Base-by-base conservation (phyloP, 2,888 invertebrate genomes). In the Platycheirus rosarum region DNA sequence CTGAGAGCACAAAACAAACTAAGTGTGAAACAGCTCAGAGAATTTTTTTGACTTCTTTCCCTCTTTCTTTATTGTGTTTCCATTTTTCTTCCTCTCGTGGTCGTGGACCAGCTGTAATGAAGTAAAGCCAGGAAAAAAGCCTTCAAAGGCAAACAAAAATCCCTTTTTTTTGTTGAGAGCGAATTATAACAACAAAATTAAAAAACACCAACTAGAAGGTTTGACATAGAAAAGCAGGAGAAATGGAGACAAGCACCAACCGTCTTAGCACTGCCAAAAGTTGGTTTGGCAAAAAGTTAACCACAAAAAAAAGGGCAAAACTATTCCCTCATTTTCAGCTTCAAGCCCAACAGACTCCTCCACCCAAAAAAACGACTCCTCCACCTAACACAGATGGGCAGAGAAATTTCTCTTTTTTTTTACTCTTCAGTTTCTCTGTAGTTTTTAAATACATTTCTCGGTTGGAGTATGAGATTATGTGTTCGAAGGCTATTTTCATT, bases 1-100 rank as follows among this genome's bases (percentile, higher is more conserved):
- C 20, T 11, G 20, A 29, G 37, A 55, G 74, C 63, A 75, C 57
- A 76, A 76, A 71, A 55, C 44, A 63, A 77, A 71, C 82, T 68
- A 71, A 66, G 80, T 76, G 76, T 66, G 76, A 80, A 76, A 76
- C 46, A 70, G 60, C 70, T 80, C 70, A 11, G 60, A 66, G 70
- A 75, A 65, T 51, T 32, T 51, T 23, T 23, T 23, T 23, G 23
- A 4, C 23, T 6, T 6, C 23, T 23, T 23, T 23, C 23, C 6
- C 29, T 8, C 29, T 32, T 57, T 60, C 8, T 29, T 2, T 13
- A 29, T 26, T 26, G 37, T 29, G n/a, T 40, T 57, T 57, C 32
- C 14, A 57, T 53, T 42, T 29, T 62, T 60, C 14, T 44, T 60
- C 11, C n/a, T 46, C n/a, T 23, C 13, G n/a, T n/a, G n/a, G 18